These are phyloP conservation scores for Pangasius sanitwongsei DNA, from an alignment of 2,797 vertebrate species.

Conservation along the genomic window DNA sequence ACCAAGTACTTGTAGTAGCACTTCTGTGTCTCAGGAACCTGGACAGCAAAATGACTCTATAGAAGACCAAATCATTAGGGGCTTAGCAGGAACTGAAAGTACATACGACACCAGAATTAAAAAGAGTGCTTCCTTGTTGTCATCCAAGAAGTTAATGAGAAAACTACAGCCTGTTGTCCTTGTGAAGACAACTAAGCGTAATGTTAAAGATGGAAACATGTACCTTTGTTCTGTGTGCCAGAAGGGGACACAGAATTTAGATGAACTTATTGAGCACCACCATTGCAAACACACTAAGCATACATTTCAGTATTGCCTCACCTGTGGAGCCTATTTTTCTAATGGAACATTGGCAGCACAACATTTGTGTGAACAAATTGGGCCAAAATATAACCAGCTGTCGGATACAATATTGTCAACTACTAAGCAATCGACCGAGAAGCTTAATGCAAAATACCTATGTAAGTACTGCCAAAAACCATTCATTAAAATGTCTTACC, in stretches of 20 bases:
- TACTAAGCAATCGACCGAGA: slow-evolving; percentile 6
- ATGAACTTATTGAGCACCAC: slow-evolving; percentile 75
- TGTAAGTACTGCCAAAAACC: slow-evolving; percentile 67
- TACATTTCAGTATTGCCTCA: slow-evolving; percentile 66
- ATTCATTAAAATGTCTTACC: slow-evolving; percentile 60
- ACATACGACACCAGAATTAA: slow-evolving; percentile 23
- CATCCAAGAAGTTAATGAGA: slow-evolving; percentile 63
- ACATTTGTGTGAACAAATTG: slow-evolving; percentile 61
- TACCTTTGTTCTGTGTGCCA: slow-evolving; percentile 71
- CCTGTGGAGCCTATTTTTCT: slow-evolving; percentile 67
- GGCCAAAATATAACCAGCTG: background rate
- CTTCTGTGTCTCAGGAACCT: slow-evolving; percentile 62
- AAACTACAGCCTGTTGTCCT: slow-evolving; percentile 74
- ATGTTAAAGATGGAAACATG: slow-evolving; percentile 30
- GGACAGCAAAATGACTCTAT: slow-evolving; percentile 52
- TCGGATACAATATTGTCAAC: slow-evolving; percentile 13
- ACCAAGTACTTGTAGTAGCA: slow-evolving; percentile 56
- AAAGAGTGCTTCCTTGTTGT: slow-evolving; percentile 50
- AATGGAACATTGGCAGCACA: slow-evolving; percentile 49
- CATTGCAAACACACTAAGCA: slow-evolving; percentile 61
- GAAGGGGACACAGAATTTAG: slow-evolving; percentile 55
- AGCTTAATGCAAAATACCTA: background rate
- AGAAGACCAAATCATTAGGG: background rate
- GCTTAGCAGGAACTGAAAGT: background rate
- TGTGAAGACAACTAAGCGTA: slow-evolving; percentile 60